A percentile compares a stretch with the other conserved stretches of the same genome.
Evolutionary conservation across 1,140 invertebrate genomes (phyloP).

Genomic region (Maniola jurtina): DNA sequence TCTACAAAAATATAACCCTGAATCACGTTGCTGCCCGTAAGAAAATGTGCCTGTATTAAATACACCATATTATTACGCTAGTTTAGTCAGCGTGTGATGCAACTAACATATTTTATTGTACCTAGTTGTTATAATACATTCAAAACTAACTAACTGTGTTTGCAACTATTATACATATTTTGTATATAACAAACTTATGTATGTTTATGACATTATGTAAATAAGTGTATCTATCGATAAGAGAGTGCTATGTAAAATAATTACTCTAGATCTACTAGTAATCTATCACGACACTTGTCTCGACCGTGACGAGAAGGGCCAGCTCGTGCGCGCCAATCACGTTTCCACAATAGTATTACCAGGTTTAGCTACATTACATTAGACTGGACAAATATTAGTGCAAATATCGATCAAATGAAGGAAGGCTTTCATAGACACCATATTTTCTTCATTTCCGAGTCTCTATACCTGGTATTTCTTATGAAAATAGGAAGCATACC

Average conservation of each 20-base stretch:
- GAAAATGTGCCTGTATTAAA: not conserved
- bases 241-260: not conserved
- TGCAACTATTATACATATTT: too few species aligned
- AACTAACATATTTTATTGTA: too few species aligned
- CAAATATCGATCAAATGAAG: too few species aligned
- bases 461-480: too few species aligned
- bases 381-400: not conserved
- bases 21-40: constrained; percentile 8
- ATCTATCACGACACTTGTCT: constrained; percentile 27
- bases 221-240: too few species aligned
- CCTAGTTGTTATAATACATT: too few species aligned
- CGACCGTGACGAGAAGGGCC: constrained; percentile 32
- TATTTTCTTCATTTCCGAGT: too few species aligned
- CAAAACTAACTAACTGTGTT: too few species aligned
- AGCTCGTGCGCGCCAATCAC: constrained; percentile 57
- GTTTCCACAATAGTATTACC: constrained; percentile 9
- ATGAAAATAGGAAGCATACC: too few species aligned
- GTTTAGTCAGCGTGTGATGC: not conserved
- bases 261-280: constrained; percentile 5
- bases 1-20: constrained; percentile 18
- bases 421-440: too few species aligned
- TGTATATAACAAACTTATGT: too few species aligned
- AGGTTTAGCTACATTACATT: constrained; percentile 2
- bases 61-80: not conserved
- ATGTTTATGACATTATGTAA: too few species aligned